Conservation (phyloP, 2,797 vertebrate genomes). For the Hipposideros larvatus region DNA sequence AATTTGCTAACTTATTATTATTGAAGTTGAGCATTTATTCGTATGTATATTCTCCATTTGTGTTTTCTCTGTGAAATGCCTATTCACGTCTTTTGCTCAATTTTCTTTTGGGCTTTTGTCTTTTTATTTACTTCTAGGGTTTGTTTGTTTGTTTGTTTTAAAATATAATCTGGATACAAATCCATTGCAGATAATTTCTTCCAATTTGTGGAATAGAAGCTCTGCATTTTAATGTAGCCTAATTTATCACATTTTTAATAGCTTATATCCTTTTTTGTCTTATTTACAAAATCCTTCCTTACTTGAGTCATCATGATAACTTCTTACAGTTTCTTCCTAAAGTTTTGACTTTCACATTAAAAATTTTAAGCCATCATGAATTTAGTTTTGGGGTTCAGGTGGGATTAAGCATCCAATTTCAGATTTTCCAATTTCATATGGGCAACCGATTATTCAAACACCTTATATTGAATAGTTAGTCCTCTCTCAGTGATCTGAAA, state of each 20-base stretch:
- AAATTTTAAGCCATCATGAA: neutral
- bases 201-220: neutral
- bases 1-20: neutral
- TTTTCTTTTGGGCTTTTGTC: neutral
- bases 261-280: neutral
- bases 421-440: neutral
- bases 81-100: neutral
- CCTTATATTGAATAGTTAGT: neutral
- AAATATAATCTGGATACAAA: neutral
- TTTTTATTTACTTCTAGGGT: slow-evolving; percentile 13
- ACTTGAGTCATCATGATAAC: neutral
- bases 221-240: neutral
- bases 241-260: neutral
- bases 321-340: neutral
- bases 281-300: neutral
- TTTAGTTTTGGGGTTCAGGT: neutral
- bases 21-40: neutral
- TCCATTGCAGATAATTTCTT: neutral
- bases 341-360: neutral
- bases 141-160: neutral
- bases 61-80: neutral
- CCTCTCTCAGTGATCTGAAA: neutral
- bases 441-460: neutral
- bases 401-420: neutral
- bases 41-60: neutral